Conservation (phyloP, 2,888 invertebrate genomes). For the Julus scanicus region DNA sequence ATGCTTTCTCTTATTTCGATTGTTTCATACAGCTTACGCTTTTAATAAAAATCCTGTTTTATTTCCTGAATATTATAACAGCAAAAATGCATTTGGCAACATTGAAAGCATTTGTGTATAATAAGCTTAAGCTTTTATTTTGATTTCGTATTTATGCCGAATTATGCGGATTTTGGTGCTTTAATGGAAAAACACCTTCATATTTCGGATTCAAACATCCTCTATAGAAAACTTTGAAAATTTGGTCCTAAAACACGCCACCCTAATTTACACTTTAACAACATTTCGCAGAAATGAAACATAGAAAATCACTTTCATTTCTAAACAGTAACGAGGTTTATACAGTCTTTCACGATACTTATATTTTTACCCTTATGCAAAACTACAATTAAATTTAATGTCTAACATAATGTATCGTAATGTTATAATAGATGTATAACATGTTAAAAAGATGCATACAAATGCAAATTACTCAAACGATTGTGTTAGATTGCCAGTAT, state of each 20-base stretch:
- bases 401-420: not conserved
- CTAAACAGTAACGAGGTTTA: not conserved
- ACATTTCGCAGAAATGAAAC: not conserved
- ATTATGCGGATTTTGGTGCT: not conserved
- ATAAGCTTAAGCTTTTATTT: conserved; percentile 4
- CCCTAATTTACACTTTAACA: not conserved
- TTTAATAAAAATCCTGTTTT: conserved; percentile 42
- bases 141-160: not conserved
- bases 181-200: not conserved
- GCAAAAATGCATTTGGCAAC: not conserved
- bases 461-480: too few relatives aligned
- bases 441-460: too few relatives aligned
- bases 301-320: not conserved
- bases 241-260: not conserved
- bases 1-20: not conserved
- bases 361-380: not conserved
- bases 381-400: not conserved
- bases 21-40: not conserved
- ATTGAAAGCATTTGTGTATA: not conserved
- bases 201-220: not conserved
- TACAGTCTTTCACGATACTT: too few relatives aligned
- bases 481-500: too few relatives aligned
- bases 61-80: conserved; percentile 34
- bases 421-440: too few relatives aligned
- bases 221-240: not conserved